These are phyloP conservation scores for Phymastichus coffea DNA, from an alignment of 1,140 invertebrate species.

Conservation along the genomic window DNA sequence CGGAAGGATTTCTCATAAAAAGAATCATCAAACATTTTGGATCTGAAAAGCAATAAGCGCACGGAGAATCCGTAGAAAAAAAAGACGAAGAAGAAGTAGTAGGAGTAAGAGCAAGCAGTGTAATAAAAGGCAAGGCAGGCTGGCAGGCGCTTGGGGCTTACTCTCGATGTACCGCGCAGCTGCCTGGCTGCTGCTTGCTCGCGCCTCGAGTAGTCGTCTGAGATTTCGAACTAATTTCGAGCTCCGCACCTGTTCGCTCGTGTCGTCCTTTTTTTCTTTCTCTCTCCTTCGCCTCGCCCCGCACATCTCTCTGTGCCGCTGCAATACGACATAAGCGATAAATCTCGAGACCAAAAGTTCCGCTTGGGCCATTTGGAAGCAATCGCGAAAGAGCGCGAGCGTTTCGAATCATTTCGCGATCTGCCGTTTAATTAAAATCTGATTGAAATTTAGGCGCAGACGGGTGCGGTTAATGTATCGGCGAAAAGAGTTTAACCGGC, in stretches of 20 bases:
- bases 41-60: slow-evolving; percentile 18
- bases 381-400: slow-evolving; percentile 26
- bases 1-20: no score
- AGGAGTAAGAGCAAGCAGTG: not conserved
- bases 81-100: not conserved
- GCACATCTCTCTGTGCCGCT: slow-evolving; percentile 2
- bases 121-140: slow-evolving; percentile 35
- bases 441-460: slow-evolving; percentile 47
- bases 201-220: not conserved
- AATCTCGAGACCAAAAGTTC: slow-evolving; percentile 29
- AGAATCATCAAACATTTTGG: no score
- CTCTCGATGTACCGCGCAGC: slow-evolving; percentile 23
- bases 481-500: slow-evolving; percentile 49
- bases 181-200: slow-evolving; percentile 29
- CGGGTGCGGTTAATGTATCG: slow-evolving; percentile 56
- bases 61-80: not conserved
- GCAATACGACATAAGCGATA: slow-evolving; percentile 36
- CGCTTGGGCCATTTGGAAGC: slow-evolving; percentile 19
- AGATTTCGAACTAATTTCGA: slow-evolving; percentile 47
- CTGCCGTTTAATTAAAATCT: slow-evolving; percentile 57
- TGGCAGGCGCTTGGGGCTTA: slow-evolving; percentile 27
- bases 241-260: slow-evolving; percentile 40
- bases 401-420: slow-evolving; percentile 50
- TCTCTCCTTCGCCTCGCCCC: slow-evolving; percentile 5
- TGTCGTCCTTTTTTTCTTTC: slow-evolving; percentile 32